A percentile compares a stretch with the other conserved stretches of the same genome.
Evolutionary conservation across 2,113 vertebrate species (phyloP).

Genomic region (Electrona antarctica): DNA sequence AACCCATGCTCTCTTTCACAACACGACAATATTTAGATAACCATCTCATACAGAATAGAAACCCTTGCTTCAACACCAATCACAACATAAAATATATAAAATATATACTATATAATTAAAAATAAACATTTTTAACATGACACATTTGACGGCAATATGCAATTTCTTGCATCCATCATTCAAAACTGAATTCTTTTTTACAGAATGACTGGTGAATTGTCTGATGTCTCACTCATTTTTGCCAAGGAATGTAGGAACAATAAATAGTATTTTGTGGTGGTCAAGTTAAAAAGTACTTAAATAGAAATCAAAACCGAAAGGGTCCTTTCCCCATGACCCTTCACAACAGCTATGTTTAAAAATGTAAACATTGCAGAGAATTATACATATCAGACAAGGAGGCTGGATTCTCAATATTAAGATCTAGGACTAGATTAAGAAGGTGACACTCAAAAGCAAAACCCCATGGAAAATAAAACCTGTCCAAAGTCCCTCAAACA

Average conservation of each 20-base stretch:
- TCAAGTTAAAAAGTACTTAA: slow-evolving; percentile 34
- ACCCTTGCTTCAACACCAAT: no score
- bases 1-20: no score
- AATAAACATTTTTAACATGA: slow-evolving; percentile 54
- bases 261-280: slow-evolving; percentile 44
- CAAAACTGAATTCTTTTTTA: no score
- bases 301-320: slow-evolving; percentile 19
- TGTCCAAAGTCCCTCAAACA: no score
- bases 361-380: slow-evolving; percentile 25
- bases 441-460: rapidly evolving
- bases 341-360: slow-evolving; percentile 1
- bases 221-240: background rate
- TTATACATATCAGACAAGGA: slow-evolving; percentile 2
- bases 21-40: no score
- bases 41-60: no score
- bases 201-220: no score
- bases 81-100: no score
- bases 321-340: background rate
- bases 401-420: slow-evolving; percentile 8
- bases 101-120: background rate
- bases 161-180: background rate
- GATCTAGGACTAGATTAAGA: slow-evolving; percentile 1
- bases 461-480: no score
- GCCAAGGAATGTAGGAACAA: slow-evolving; percentile 33
- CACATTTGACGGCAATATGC: slow-evolving; percentile 1